Evolutionary conservation across 2,888 invertebrate genomes (phyloP).

Genomic region (Dascillus cervinus): DNA sequence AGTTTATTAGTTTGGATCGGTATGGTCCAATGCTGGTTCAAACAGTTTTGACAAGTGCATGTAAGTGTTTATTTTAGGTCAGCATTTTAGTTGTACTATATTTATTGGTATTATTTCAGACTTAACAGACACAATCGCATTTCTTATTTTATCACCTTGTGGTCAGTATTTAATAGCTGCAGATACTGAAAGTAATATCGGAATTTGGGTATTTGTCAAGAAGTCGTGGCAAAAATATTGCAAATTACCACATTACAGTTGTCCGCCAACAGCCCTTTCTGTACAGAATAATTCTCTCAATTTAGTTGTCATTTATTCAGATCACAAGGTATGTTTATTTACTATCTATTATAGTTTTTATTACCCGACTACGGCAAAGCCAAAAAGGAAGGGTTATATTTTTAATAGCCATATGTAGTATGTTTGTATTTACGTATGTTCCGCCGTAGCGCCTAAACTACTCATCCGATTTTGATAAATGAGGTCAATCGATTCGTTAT

Average conservation of each 20-base stretch:
- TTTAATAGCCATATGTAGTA: no score
- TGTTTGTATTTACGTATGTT: no score
- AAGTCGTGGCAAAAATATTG: slow-evolving; percentile 45
- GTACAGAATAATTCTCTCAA: slow-evolving; percentile 53
- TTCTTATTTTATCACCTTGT: slow-evolving; percentile 46
- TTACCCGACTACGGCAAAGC: not conserved
- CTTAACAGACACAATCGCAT: slow-evolving; percentile 49
- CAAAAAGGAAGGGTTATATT: no score
- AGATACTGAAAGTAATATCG: slow-evolving; percentile 57
- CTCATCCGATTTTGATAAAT: no score
- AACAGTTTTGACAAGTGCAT: slow-evolving; percentile 34
- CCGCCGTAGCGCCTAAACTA: no score
- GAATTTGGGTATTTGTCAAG: slow-evolving; percentile 49
- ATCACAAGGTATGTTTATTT: slow-evolving; percentile 58
- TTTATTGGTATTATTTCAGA: slow-evolving; percentile 39
- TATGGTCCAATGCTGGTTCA: slow-evolving; percentile 34
- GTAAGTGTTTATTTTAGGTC: slow-evolving; percentile 24
- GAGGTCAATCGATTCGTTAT: no score
- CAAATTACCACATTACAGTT: slow-evolving; percentile 62
- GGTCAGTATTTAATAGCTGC: slow-evolving; percentile 59
- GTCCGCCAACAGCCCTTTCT: slow-evolving; percentile 63
- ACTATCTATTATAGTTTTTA: not conserved
- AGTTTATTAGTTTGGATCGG: slow-evolving; percentile 39
- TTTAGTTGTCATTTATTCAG: slow-evolving; percentile 66
- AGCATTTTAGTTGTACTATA: not conserved